These are phyloP conservation scores for Ptilorrhoa leucosticta DNA, from an alignment of 2,113 vertebrate genomes.

Conservation along the genomic window DNA sequence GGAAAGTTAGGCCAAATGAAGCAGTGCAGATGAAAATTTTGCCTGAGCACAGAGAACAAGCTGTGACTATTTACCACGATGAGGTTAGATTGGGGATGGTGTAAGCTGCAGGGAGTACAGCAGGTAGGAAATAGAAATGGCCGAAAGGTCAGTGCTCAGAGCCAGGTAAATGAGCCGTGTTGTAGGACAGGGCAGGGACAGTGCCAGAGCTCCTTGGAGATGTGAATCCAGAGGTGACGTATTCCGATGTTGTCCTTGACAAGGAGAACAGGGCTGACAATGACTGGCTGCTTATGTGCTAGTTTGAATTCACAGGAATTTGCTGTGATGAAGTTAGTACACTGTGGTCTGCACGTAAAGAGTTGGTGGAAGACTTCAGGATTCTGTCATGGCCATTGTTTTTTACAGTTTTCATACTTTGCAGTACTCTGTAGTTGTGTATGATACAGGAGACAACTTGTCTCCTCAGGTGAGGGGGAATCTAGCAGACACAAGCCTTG, in stretches of 20 bases:
- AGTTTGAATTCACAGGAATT: background rate
- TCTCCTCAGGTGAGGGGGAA: accelerated
- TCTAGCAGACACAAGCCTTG: background rate
- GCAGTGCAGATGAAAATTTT: background rate
- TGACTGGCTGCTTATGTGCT: background rate
- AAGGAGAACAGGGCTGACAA: background rate
- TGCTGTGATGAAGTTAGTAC: background rate
- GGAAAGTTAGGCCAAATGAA: background rate
- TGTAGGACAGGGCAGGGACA: background rate
- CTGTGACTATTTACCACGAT: background rate
- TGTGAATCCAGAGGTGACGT: background rate
- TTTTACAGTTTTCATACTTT: background rate
- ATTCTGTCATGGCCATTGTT: background rate
- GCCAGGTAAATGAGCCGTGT: background rate
- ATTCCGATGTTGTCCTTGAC: background rate
- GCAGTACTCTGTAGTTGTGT: background rate
- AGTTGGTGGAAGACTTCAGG: background rate
- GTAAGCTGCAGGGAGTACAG: background rate
- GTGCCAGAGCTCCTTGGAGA: background rate
- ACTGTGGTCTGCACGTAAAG: background rate
- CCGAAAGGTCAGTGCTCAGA: background rate
- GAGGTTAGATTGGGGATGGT: background rate
- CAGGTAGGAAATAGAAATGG: background rate
- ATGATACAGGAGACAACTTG: background rate
- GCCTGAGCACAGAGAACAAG: background rate